A percentile compares a stretch with the other conserved stretches of the same genome.
These are phyloP conservation scores for Atractosteus spatula DNA, from an alignment of 2,113 vertebrate genomes.

Conservation along the genomic window DNA sequence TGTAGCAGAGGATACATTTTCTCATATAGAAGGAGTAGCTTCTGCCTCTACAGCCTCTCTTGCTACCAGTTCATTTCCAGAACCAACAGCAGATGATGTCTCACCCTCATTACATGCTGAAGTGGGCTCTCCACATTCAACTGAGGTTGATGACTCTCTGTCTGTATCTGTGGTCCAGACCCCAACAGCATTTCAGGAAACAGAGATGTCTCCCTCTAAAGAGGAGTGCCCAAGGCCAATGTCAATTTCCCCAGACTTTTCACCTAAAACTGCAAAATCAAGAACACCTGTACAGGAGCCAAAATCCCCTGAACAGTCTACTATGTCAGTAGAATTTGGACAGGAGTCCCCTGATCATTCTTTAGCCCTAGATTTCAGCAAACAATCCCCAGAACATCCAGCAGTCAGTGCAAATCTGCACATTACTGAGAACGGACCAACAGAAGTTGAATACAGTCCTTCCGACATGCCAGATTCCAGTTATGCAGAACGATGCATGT, in stretches of 20 bases:
- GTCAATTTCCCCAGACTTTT: constrained; percentile 95
- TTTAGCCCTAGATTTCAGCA: constrained; percentile 87
- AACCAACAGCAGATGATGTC: constrained; percentile 87
- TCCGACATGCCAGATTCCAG: constrained; percentile 67
- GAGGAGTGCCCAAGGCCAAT: constrained; percentile 91
- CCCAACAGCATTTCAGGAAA: constrained; percentile 87
- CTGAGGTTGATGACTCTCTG: constrained; percentile 94
- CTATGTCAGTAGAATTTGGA: constrained; percentile 82
- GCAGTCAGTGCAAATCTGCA: constrained; percentile 58
- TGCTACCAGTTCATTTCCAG: constrained; percentile 90
- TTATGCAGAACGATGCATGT: constrained; percentile 58
- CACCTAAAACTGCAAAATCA: constrained; percentile 82
- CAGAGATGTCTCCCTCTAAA: constrained; percentile 88
- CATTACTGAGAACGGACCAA: constrained; percentile 90
- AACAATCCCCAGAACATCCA: constrained; percentile 87
- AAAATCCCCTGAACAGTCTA: constrained; percentile 83
- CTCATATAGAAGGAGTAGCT: constrained; percentile 84
- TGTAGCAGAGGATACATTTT: constrained; percentile 92
- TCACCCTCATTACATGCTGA: constrained; percentile 93
- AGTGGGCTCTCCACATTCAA: constrained; percentile 92
- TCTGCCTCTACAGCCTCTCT: constrained; percentile 92
- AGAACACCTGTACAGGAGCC: constrained; percentile 70
- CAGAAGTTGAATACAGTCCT: constrained; percentile 89
- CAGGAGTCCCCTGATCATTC: constrained; percentile 91
- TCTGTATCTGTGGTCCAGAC: constrained; percentile 95